A percentile compares a stretch with the other conserved stretches of the same genome.
Evolutionary conservation across 2,113 vertebrate species (phyloP).

Genomic region (Eulacestoma nigropectus): DNA sequence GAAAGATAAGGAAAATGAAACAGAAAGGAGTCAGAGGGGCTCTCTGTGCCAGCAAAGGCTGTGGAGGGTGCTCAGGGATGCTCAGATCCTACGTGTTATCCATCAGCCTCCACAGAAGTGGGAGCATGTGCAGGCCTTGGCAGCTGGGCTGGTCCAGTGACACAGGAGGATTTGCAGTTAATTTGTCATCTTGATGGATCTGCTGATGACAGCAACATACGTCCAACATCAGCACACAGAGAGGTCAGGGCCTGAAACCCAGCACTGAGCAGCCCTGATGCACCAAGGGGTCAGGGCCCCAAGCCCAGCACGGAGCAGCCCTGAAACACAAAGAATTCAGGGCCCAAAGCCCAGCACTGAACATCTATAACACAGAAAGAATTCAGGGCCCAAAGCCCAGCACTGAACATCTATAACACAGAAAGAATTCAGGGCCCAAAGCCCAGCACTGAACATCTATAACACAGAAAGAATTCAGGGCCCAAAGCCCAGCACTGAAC

Average conservation of each 20-base stretch:
- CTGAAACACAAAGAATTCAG: accelerated
- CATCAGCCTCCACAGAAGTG: background rate
- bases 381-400: background rate
- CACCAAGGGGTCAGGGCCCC: background rate
- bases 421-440: background rate
- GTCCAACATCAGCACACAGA: background rate
- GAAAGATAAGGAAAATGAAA: background rate
- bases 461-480: background rate
- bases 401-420: accelerated
- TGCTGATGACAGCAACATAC: background rate
- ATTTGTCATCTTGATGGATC: background rate
- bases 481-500: background rate
- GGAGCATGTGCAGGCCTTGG: background rate
- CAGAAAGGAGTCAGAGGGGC: background rate
- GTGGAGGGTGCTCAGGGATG: background rate
- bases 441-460: accelerated
- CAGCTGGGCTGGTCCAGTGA: background rate
- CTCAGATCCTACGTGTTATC: background rate
- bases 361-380: accelerated
- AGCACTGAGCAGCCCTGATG: accelerated
- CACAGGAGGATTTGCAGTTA: background rate
- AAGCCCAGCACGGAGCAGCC: background rate
- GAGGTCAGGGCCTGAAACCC: background rate
- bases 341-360: background rate
- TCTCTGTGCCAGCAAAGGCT: background rate